These are phyloP conservation scores for Eristalis arbustorum DNA, from an alignment of 2,888 invertebrate genomes.

Conservation along the genomic window DNA sequence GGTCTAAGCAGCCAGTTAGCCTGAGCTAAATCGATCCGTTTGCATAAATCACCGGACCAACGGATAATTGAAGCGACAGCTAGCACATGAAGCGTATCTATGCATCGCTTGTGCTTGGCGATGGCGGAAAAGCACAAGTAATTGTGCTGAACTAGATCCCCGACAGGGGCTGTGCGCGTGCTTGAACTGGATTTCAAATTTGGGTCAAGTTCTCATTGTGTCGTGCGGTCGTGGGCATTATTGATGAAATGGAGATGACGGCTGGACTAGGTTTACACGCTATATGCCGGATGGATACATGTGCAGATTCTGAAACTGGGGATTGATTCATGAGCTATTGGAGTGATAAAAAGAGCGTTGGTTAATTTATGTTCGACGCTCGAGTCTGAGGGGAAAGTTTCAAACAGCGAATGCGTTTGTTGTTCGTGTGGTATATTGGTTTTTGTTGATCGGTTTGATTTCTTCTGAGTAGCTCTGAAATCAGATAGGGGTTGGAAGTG, in stretches of 20 bases:
- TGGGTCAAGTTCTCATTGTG: conserved; percentile 60
- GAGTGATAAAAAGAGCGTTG: conserved; percentile 55
- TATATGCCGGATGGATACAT: not conserved
- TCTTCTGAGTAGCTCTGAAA: not conserved
- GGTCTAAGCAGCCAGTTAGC: conserved; percentile 12
- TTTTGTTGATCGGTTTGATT: not conserved
- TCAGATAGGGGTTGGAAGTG: not conserved
- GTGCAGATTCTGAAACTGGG: not conserved
- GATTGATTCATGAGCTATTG: conserved; percentile 39
- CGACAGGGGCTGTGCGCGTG: conserved; percentile 4
- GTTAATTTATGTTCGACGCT: conserved; percentile 17
- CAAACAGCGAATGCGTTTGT: not conserved
- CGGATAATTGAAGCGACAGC: conserved; percentile 65
- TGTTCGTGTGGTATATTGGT: not conserved
- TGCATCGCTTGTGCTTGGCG: conserved; percentile 11
- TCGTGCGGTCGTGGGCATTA: conserved; percentile 1
- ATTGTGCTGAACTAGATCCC: conserved; percentile 54
- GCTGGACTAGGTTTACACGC: not conserved
- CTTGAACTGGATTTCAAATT: conserved; percentile 31
- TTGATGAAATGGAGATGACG: conserved; percentile 34
- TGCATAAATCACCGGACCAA: conserved; percentile 59
- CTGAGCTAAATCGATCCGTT: conserved; percentile 39
- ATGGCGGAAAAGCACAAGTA: conserved; percentile 58
- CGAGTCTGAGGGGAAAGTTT: conserved; percentile 25
- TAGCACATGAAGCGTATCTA: too few species aligned